phyloP scores from a whole-genome alignment of 2,888 invertebrate species.

The Chymomyza amoena region DNA sequence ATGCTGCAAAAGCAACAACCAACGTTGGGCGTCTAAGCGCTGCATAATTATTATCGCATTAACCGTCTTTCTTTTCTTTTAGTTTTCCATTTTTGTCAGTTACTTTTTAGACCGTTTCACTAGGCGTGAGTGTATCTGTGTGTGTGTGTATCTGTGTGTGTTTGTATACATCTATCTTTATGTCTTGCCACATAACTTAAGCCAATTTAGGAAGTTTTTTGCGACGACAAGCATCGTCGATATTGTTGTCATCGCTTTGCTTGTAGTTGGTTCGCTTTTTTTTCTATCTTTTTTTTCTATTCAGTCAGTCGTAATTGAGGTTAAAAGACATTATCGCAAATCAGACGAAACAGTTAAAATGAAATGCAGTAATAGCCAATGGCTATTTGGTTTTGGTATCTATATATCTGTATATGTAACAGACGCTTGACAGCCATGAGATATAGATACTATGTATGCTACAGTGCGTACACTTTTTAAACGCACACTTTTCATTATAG shows the following conservation, averaged over 20 bases:
- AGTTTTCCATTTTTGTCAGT: neutral
- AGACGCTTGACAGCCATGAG: neutral
- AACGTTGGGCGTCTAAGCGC: slow-evolving; percentile 38
- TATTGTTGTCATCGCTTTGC: neutral
- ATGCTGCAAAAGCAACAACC: neutral
- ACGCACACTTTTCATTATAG: neutral
- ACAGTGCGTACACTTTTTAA: neutral
- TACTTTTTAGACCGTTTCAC: neutral
- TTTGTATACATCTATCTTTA: slow-evolving; percentile 11
- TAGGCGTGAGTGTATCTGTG: slow-evolving; percentile 8
- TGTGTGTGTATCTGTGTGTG: slow-evolving; percentile 10
- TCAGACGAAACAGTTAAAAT: neutral
- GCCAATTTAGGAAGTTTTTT: slow-evolving; percentile 55
- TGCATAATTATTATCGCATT: slow-evolving; percentile 65
- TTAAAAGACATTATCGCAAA: slow-evolving; percentile 24
- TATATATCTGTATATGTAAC: neutral
- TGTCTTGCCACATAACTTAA: slow-evolving; percentile 37
- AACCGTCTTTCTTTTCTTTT: slow-evolving; percentile 39
- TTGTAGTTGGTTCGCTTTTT: neutral
- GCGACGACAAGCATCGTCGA: slow-evolving; percentile 16
- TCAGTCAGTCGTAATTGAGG: slow-evolving; percentile 42
- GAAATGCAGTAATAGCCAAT: neutral
- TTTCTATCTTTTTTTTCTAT: too few relatives aligned
- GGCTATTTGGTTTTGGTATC: too few relatives aligned
- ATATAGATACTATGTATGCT: neutral